These are phyloP conservation scores for Varroa destructor DNA, from an alignment of 1,140 invertebrate species.

Conservation along the genomic window DNA sequence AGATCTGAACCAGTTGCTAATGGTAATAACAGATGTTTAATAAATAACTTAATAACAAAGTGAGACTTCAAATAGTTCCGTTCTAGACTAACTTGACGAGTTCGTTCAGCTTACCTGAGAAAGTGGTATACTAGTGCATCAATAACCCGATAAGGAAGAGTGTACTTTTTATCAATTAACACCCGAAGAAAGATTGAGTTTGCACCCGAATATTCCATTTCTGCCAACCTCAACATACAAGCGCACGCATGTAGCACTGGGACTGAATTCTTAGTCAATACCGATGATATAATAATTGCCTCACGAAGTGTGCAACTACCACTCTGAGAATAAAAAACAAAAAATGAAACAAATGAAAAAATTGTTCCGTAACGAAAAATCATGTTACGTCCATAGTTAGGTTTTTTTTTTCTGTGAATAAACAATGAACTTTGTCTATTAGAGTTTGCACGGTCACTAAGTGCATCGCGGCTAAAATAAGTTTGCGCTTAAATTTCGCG, in stretches of 20 bases:
- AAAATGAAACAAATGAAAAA: constrained; percentile 23
- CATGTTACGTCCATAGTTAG: not conserved
- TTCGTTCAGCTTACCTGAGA: constrained; percentile 49
- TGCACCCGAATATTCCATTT: constrained; percentile 95
- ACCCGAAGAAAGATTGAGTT: constrained; percentile 89
- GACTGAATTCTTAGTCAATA: constrained; percentile 77
- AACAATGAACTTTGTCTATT: not conserved
- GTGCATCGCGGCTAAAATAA: too few relatives aligned
- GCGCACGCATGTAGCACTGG: constrained; percentile 92
- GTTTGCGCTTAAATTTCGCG: too few relatives aligned
- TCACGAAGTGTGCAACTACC: constrained; percentile 86
- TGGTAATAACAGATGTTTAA: too few relatives aligned
- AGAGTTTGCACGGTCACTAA: not conserved
- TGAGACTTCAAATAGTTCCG: too few relatives aligned
- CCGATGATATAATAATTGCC: constrained; percentile 84
- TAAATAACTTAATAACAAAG: too few relatives aligned
- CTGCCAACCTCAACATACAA: constrained; percentile 83
- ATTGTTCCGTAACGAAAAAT: constrained; percentile 7
- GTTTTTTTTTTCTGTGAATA: not conserved
- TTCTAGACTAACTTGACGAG: too few relatives aligned
- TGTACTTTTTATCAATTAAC: constrained; percentile 95
- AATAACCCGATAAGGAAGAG: constrained; percentile 82
- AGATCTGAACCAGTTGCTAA: not conserved
- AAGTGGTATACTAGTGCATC: constrained; percentile 95
- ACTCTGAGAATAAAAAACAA: constrained; percentile 46